Conservation (phyloP, 2,113 vertebrate genomes). For the Himantopus leucocephalus region DNA sequence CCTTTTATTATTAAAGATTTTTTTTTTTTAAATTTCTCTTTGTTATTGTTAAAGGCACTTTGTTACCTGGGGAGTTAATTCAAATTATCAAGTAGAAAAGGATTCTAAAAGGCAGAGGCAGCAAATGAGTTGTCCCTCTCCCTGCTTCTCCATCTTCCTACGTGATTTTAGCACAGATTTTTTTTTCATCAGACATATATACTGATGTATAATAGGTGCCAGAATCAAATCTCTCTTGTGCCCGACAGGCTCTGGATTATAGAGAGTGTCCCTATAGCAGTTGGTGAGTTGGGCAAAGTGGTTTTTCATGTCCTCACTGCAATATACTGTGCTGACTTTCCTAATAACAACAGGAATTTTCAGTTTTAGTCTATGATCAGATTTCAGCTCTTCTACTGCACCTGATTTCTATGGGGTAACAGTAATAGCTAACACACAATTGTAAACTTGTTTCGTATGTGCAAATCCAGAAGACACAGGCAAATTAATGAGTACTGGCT, state of each 20-base stretch:
- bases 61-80: not conserved
- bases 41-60: not conserved
- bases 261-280: not conserved
- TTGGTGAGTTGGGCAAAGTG: not conserved
- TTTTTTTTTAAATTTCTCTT: not conserved
- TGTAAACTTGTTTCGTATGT: not conserved
- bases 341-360: not conserved
- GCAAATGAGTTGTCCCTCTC: not conserved
- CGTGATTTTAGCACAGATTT: not conserved
- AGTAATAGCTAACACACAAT: not conserved
- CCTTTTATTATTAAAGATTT: not conserved
- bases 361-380: not conserved
- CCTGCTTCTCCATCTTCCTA: not conserved
- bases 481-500: not conserved
- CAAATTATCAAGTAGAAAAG: not conserved
- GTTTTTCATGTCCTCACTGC: not conserved
- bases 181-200: not conserved
- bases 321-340: not conserved
- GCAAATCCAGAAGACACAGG: not conserved
- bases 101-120: conserved; percentile 2
- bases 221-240: conserved; percentile 4
- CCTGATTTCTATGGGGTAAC: not conserved
- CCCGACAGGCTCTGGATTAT: not conserved
- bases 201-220: not conserved
- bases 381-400: not conserved